A percentile compares a stretch with the other conserved stretches of the same genome.
Evolutionary conservation across 2,888 invertebrate genomes (phyloP).

Genomic region (Drosophila acutilabella): DNA sequence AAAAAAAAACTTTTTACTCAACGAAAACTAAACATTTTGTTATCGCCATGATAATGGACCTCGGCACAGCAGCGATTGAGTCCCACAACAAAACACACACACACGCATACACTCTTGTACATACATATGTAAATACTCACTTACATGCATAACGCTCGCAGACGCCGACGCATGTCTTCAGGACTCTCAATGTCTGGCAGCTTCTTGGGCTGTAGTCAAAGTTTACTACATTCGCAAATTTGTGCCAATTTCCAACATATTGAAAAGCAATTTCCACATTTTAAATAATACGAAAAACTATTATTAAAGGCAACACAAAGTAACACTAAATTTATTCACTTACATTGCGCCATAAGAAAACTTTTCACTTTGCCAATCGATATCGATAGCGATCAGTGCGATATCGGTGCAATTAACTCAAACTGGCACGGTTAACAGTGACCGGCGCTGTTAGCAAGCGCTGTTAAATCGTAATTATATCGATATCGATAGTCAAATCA

Average conservation of each 20-base stretch:
- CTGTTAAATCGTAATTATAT: background rate
- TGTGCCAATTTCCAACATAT: conserved; percentile 43
- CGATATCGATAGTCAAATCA: background rate
- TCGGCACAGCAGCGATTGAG: conserved; percentile 53
- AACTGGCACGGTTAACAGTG: background rate
- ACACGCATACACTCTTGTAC: background rate
- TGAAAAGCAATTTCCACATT: conserved; percentile 44
- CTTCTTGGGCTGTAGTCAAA: conserved; percentile 45
- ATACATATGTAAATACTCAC: conserved; percentile 14
- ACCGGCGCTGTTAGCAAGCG: background rate
- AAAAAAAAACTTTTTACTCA: conserved; percentile 50
- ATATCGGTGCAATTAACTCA: background rate
- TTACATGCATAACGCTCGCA: background rate
- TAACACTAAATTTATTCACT: background rate
- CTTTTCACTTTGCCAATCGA: background rate
- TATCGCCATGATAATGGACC: conserved; percentile 75
- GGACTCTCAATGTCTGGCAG: background rate
- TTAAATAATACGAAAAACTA: conserved; percentile 24
- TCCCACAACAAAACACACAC: conserved; percentile 17
- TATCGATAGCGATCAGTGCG: background rate
- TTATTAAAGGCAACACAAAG: conserved; percentile 2
- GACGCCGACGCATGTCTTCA: conserved; percentile 7
- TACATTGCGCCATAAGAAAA: background rate
- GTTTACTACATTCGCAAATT: conserved; percentile 53
- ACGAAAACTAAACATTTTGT: conserved; percentile 78